Conservation (phyloP, 1,140 invertebrate genomes). For the Eriosoma lanigerum region DNA sequence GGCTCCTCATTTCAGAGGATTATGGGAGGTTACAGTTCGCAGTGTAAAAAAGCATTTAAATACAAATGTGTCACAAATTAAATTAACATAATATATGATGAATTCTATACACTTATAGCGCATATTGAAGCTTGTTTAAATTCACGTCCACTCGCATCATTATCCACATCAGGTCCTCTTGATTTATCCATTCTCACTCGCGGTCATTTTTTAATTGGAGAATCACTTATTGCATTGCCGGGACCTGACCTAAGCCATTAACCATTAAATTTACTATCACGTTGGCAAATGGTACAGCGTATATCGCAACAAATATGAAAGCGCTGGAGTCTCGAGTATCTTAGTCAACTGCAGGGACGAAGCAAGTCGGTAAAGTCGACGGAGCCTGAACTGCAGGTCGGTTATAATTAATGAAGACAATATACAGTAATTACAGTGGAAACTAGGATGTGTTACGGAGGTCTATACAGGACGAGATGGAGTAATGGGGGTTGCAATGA, state of each 20-base stretch:
- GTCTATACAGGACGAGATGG: constrained; percentile 54
- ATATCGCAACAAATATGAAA: constrained; percentile 57
- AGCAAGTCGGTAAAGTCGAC: constrained; percentile 54
- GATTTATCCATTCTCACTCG: no score
- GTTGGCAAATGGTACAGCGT: constrained; percentile 55
- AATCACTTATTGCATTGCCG: not conserved
- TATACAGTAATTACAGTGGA: constrained; percentile 53
- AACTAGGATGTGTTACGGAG: constrained; percentile 54
- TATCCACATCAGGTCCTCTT: no score
- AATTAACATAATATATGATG: no score
- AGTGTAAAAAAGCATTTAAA: no score
- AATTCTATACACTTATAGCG: no score
- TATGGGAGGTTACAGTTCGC: no score
- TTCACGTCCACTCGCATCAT: no score
- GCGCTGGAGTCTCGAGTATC: constrained; percentile 57
- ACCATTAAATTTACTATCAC: not conserved
- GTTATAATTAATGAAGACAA: constrained; percentile 54
- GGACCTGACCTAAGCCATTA: not conserved
- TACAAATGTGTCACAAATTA: no score
- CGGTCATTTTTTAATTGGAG: not conserved
- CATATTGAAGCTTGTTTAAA: no score
- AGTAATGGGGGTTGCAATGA: constrained; percentile 50
- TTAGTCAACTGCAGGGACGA: constrained; percentile 54
- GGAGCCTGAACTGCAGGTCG: constrained; percentile 26
- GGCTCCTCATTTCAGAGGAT: not conserved